Percentiles rank a stretch among this genome's conserved stretches.
Conservation (phyloP, 2,113 vertebrate species). For the Gorsachius goisagi region DNA sequence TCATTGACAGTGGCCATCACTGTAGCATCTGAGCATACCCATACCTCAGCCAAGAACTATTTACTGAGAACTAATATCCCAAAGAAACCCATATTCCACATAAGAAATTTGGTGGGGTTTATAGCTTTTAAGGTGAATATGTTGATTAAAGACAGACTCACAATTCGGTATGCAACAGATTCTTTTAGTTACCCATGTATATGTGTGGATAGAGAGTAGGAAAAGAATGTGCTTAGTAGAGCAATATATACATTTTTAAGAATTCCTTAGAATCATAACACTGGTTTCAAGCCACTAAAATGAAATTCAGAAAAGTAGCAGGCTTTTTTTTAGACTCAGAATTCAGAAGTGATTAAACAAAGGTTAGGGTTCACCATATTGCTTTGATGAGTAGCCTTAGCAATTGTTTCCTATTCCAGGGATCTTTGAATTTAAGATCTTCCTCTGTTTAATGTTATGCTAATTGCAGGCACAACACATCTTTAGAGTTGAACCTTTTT, state of each 20-base stretch:
- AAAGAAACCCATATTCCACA: neutral
- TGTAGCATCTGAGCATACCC: neutral
- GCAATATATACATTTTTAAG: neutral
- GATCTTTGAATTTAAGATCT: neutral
- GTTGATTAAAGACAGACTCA: neutral
- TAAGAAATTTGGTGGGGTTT: neutral
- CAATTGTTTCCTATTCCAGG: slow-evolving; percentile 3
- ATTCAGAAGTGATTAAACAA: neutral
- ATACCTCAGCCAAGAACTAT: neutral
- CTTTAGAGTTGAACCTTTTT: neutral
- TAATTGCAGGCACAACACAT: slow-evolving; percentile 3
- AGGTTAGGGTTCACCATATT: neutral
- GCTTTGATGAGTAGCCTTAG: neutral
- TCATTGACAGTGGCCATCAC: neutral
- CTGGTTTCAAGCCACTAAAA: neutral
- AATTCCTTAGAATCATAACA: neutral
- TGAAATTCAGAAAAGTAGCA: neutral
- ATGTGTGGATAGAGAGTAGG: neutral
- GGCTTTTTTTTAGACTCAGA: neutral
- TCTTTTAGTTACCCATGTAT: neutral
- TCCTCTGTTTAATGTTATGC: slow-evolving; percentile 9
- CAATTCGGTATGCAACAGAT: neutral
- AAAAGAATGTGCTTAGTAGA: neutral
- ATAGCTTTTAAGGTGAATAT: neutral
- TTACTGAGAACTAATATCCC: neutral